Evolutionary conservation across 2,888 invertebrate genomes (phyloP), one percentile per base, ranked within the genome.

Genomic region (Hemaris fuciformis): DNA sequence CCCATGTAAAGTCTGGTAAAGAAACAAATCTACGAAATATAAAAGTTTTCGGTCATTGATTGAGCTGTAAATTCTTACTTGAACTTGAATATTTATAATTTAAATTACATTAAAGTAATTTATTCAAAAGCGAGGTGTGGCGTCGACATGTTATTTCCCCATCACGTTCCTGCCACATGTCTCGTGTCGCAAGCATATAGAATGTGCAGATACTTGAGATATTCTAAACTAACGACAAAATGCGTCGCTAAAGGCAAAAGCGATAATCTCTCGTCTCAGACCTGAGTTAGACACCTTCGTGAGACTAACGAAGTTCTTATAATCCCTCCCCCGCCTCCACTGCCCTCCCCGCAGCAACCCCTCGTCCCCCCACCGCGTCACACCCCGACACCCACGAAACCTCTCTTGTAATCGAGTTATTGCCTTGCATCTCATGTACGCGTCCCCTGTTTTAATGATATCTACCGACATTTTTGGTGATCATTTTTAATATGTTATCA

Each of bases 301-400:
- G 84, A 85, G 85, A 80, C 89, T 91, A 91, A 91, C 90, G 89
- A 91, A 91, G 91, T 91, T 91, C 90, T 88, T 88, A 86, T 88
- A 89, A 90, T 88, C 90, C 85, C 74, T 67, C 80, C 76, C 78
- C 77, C 75, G 74, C 72, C 74, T n/a, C 72, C 75, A 69, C 58
- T 13, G 65, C 66, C 13, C 18, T 27, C 15, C 18, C 31, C 53
- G 7, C 62, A 74, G 72, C 62, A 71, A 72, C 72, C 68, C 66
- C n/a, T n/a, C n/a, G n/a, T n/a, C 65, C 66, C 23, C 18, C 27
- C 15, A 31, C 31, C 53, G 7, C 63, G 41, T 58, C 67, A 57
- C 62, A 74, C 76, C 74, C 71, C 72, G 72, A 62, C 72, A 72
- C 72, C 68, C 66, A 65, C 69, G 66, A 48, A 60, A 60, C 18